phyloP scores from a whole-genome alignment of 1,140 invertebrate species.

The Plutomurus gul region DNA sequence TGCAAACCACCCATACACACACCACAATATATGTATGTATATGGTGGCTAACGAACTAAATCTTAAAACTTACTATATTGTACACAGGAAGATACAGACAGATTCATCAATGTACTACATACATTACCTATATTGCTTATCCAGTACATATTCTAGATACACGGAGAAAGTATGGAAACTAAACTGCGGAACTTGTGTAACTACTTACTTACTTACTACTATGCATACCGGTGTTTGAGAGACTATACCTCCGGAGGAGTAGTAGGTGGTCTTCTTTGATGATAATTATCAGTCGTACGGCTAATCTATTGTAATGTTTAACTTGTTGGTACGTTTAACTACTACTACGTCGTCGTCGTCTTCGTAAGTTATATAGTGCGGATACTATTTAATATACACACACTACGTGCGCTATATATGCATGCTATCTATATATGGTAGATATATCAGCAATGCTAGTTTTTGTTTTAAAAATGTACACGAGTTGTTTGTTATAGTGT shows the following conservation, averaged over 20 bases:
- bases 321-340: constrained; percentile 1
- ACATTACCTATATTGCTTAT: constrained; percentile 15
- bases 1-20: constrained; percentile 6
- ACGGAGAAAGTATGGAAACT: not conserved
- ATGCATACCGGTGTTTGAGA: constrained; percentile 13
- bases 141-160: constrained; percentile 24
- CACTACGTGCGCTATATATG: too few species aligned
- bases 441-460: too few species aligned
- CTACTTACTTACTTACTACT: constrained; percentile 7
- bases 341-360: not conserved
- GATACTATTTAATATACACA: too few species aligned
- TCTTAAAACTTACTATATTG: not conserved
- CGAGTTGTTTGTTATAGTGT: too few species aligned
- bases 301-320: not conserved
- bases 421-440: too few species aligned
- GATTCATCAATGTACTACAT: constrained; percentile 17
- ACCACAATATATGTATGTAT: not conserved
- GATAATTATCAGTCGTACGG: constrained; percentile 12
- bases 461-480: too few species aligned
- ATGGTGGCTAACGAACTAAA: not conserved
- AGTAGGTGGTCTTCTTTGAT: constrained; percentile 15
- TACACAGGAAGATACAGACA: not conserved
- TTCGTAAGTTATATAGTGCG: too few species aligned
- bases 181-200: not conserved
- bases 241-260: constrained; percentile 12